Percentiles rank a stretch among this genome's conserved stretches.
These are phyloP conservation scores for Pica pica DNA, from an alignment of 2,113 vertebrate species.

Conservation along the genomic window DNA sequence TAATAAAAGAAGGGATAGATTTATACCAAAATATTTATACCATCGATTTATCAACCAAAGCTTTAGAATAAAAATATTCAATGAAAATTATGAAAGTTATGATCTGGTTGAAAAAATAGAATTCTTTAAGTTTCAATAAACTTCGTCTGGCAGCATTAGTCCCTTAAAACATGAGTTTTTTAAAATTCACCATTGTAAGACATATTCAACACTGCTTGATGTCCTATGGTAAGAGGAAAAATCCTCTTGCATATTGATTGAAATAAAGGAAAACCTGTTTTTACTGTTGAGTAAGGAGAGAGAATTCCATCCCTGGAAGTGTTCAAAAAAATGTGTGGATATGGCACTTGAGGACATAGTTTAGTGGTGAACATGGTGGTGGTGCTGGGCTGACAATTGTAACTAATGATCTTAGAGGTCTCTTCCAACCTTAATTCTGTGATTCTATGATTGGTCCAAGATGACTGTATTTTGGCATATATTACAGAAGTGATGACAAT, in stretches of 20 bases:
- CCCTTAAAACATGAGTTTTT: background rate
- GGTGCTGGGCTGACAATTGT: background rate
- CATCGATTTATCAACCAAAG: background rate
- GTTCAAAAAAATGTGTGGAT: background rate
- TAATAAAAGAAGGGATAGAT: background rate
- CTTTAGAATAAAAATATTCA: background rate
- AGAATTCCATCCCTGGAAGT: background rate
- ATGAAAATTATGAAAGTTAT: background rate
- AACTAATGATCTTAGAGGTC: background rate
- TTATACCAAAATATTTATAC: background rate
- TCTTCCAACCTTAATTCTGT: background rate
- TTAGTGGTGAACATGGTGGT: background rate
- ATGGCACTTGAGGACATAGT: no score
- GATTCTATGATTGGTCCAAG: background rate
- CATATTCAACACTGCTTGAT: background rate
- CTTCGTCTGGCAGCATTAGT: background rate
- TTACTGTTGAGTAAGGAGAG: background rate
- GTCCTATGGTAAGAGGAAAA: background rate
- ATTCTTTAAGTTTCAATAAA: background rate
- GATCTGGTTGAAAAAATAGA: background rate
- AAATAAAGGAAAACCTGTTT: background rate
- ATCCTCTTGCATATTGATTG: background rate
- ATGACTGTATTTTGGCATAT: background rate
- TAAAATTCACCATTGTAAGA: background rate
- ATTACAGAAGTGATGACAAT: background rate